Evolutionary conservation across 2,888 invertebrate genomes (phyloP).

Genomic region (Eupelmus urozonus): DNA sequence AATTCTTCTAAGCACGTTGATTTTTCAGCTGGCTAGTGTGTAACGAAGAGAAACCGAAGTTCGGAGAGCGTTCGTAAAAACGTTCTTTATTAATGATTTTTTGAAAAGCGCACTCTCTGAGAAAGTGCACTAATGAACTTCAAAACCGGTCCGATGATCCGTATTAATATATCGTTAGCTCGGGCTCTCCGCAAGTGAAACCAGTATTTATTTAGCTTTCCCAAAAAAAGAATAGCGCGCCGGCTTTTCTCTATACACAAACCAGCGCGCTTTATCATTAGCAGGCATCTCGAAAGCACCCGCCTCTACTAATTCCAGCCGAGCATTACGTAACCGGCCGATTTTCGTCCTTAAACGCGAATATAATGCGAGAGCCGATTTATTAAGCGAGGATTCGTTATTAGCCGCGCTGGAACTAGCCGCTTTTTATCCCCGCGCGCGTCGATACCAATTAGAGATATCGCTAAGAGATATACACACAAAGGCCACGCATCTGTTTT

Average conservation of each 20-base stretch:
- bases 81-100: too few species aligned
- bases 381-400: constrained; percentile 32
- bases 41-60: too few species aligned
- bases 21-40: too few species aligned
- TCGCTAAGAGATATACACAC: constrained; percentile 26
- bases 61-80: too few species aligned
- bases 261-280: constrained; percentile 5
- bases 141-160: constrained; percentile 41
- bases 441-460: constrained; percentile 50
- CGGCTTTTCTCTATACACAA: neutral
- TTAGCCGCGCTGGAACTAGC: neutral
- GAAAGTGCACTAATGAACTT: constrained; percentile 51
- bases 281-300: neutral
- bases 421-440: constrained; percentile 24
- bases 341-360: constrained; percentile 37
- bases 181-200: constrained; percentile 35
- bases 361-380: too few species aligned
- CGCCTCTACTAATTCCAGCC: neutral
- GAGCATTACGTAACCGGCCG: constrained; percentile 10
- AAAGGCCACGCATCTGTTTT: constrained; percentile 25
- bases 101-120: constrained; percentile 25
- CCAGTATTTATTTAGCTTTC: constrained; percentile 37
- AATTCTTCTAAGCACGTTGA: neutral
- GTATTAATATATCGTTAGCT: constrained; percentile 36
- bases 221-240: constrained; percentile 11